phyloP scores from a whole-genome alignment of 2,797 vertebrate genomes.

The Cirrhinus mrigala region DNA sequence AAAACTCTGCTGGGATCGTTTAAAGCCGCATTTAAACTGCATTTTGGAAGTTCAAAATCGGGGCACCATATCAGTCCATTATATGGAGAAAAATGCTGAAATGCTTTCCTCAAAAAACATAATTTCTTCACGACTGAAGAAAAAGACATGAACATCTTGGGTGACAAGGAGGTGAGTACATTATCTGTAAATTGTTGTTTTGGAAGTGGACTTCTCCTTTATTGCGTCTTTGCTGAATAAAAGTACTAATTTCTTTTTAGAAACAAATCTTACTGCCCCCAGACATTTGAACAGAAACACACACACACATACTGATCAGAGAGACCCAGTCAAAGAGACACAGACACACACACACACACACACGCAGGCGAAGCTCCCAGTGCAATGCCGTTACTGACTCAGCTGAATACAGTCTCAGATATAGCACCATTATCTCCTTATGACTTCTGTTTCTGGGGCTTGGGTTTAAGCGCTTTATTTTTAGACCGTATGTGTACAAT shows the following conservation, averaged over 20 bases:
- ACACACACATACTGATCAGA: slow-evolving; percentile 73
- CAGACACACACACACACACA: slow-evolving; percentile 57
- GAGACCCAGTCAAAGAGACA: slow-evolving; percentile 72
- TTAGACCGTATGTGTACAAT: background rate
- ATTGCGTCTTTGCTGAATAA: background rate
- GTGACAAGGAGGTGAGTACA: too few relatives aligned
- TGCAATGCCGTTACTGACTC: slow-evolving; percentile 46
- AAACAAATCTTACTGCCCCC: background rate
- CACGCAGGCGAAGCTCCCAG: background rate
- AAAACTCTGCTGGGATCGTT: too few relatives aligned
- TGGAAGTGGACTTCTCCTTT: too few relatives aligned
- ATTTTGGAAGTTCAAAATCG: too few relatives aligned
- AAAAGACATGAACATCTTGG: too few relatives aligned
- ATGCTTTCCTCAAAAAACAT: too few relatives aligned
- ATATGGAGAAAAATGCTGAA: too few relatives aligned
- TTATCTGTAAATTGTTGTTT: too few relatives aligned
- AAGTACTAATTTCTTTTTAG: background rate
- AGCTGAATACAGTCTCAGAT: slow-evolving; percentile 8
- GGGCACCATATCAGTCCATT: too few relatives aligned
- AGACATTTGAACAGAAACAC: background rate
- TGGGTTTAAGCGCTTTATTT: slow-evolving; percentile 12
- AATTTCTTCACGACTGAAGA: too few relatives aligned
- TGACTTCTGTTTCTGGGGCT: slow-evolving; percentile 33
- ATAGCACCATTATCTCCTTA: slow-evolving; percentile 39
- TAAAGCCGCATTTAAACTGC: too few relatives aligned